Base-by-base conservation (phyloP, 2,888 invertebrate species). In the Andrena haemorrhoa region DNA sequence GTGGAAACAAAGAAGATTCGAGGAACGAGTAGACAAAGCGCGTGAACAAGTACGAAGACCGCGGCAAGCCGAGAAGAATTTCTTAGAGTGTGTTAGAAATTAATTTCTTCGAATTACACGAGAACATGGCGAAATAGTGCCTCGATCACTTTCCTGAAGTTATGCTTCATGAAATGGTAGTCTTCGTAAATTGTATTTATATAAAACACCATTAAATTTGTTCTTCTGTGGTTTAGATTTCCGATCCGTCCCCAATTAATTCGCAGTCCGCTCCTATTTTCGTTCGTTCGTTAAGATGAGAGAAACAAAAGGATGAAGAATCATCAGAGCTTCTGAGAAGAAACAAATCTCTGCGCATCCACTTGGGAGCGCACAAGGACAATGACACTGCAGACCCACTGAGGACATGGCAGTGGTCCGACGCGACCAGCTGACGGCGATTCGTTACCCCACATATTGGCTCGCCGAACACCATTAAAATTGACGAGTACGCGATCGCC, bases 371-470 rank as follows among this genome's bases (percentile, higher is more conserved):
- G 10, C 29, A 75, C 51, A 75, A 78, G 82, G 73, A 86, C 84
- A 87, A 88, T 88, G 84, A 82, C 84, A 78, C 68, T 58, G 12
- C 12, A 51, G 7, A 7, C 29, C 23, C 20, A 49, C 26, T 3
- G 35, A 73, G 33, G 7, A 33, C 26, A 70, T 33, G 64, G n/a
- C 69, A 53, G 10, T 60, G 35, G 10, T 64, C 64, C 58, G 66
- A 66, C 64, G 63, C 26, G 53, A 56, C 89, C 90, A 91, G 88
- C 90, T 91, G 91, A 82, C 85, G 83, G 86, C 86, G 82, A 87
- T 90, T 89, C 88, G 89, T 91, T 90, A 91, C 86, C 74, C 85
- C 86, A 87, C 90, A 89, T 90, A 91, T 89, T 88, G 90, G 90
- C 89, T 85, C 83, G 10, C 85, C 85, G 85, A 89, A 86, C 87